Evolutionary conservation across 2,888 invertebrate genomes (phyloP), one percentile per base, ranked within the genome.

Genomic region (Synergus laeviventris): DNA sequence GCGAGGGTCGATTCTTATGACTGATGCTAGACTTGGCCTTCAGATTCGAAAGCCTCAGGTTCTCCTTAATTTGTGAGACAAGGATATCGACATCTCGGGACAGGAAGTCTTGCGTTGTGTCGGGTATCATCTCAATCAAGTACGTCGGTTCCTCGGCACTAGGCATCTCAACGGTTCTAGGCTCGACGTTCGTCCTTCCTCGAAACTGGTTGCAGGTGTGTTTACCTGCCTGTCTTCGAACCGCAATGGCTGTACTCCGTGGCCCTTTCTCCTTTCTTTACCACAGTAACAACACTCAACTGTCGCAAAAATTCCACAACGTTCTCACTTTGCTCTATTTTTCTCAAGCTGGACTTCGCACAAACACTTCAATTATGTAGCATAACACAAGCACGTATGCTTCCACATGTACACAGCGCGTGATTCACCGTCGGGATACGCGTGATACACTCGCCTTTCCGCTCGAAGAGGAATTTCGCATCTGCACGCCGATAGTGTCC

Each of bases 41-140:
- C 84, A 91, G 74, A 75, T 87, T 79, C 38, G 92, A 91, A 75
- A 94, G 89, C 70, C 94, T 91, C 38, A 94, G 89, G 86, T 94
- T 94, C 86, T 94, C 94, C 87, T 94, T 94, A 78, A 94, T 94
- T 88, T 94, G 94, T 76, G 93, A 92, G 54, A 94, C 94, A 76
- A 94, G 91, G 78, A 94, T 92, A 86, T 94, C 94, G 82, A 94
- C 93, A 86, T 94, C 94, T 81, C 92, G 92, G 16, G 94, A 87
- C 36, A 91, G 84, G 82, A 92, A 91, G 78, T 91, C 91, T 81
- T 89, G 86, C 42, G 86, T 88, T 56, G 87, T 87, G 81, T 88
- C 88, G 59, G 91, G 91, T 87, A 90, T 88, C 70, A 89, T 88
- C 80, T 89, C 87, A 83, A 90, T 87, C 76, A 90, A 78, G 79